Base-by-base conservation (phyloP, 2,797 vertebrate species). In the Scolopax rusticola region DNA sequence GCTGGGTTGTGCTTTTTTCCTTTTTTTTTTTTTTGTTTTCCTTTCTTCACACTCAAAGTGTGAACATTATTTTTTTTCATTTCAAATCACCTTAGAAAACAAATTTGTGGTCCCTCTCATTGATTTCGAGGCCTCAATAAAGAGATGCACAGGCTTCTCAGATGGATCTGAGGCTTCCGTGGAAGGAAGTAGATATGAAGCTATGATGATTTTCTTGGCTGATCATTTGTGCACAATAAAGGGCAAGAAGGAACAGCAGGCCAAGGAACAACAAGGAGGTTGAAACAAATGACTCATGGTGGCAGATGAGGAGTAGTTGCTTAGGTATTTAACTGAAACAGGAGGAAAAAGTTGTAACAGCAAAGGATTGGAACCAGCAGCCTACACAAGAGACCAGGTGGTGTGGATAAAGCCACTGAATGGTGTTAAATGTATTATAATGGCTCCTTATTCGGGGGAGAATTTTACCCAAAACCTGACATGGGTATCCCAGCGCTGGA, bases 401-500 rank as follows among this genome's bases (percentile, higher is more conserved):
- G 8, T 15, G 23, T 25, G 40, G 68, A 15, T 61, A 17, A 50
- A 38, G 75, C 24, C 65, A n/a, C 16, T 48, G 61, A 30, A 56
- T 15, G 48, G 20, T 21, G 19, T 47, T 47, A 47, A 47, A 8
- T 3, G 7, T 54, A 41, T 90, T 81, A 47, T 2, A 4, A n/a
- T 21, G 11, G 16, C 36, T 15, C 10, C 41, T 86, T 60, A 48
- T 77, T 92, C 50, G 27, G 25, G 15, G 18, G 11, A 60, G 45
- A 47, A 21, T 47, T 47, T 47, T 47, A 47, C 45, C 20, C 19
- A 47, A 47, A 47, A 47, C 9, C 5, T 47, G 19, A 6, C 36
- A 27, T 33, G 25, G 5, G 15, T n/a, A 32, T 87, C 13, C 9
- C 51, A 74, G n/a, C 0, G 0, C 21, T 78, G 68, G 19, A 12